Evolutionary conservation across 1,140 invertebrate species (phyloP), one percentile per base, ranked within the genome.

Genomic region (Macrobrachium nipponense): DNA sequence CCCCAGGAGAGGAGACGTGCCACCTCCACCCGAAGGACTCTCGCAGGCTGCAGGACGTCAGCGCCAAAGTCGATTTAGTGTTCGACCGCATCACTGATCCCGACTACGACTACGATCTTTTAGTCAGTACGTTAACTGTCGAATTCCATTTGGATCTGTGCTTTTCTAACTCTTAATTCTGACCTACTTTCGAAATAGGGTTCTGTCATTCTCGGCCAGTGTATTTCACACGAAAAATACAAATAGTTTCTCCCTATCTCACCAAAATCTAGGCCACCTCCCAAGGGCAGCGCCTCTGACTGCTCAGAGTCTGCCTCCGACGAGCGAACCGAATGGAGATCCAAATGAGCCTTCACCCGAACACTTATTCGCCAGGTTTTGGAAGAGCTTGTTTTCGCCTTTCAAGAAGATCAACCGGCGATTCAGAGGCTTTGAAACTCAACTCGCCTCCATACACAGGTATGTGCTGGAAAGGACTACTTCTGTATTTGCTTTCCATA

Each of bases 371-470:
- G 83, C 83, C 20, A 82, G 73, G 75, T 88, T 88, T 44, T 88
- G 87, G 87, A 84, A 86, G 62, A 86, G 83, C 27, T 23, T 88
- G 14, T 88, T 88, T 44, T 73, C 87, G 0, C 87, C 87, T 18
- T 86, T 88, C 87, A 88, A 88, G 80, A 88, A 88, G 23, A 64
- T 88, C 18, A 88, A 88, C 51, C 43, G 87, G 10, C 15, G 84
- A n/a, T 79, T 86, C 43, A 44, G 82, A 23, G 80, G 60, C 15
- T 81, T 88, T 20, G 87, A 88, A 61, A 66, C 44, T 23, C 87
- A 88, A 36, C 82, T 88, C 5, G 20, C 78, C 5, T 51, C 77
- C 14, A 66, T 88, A 15, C 80, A 81, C 27, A 88, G 64, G 87
- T 88, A 36, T 51, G 73, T 70, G 23, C 23, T 66, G 64, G 64